Percentiles rank a stretch among this genome's conserved stretches.
Evolutionary conservation across 2,113 vertebrate genomes (phyloP).

Genomic region (Tragelaphus buxtoni): DNA sequence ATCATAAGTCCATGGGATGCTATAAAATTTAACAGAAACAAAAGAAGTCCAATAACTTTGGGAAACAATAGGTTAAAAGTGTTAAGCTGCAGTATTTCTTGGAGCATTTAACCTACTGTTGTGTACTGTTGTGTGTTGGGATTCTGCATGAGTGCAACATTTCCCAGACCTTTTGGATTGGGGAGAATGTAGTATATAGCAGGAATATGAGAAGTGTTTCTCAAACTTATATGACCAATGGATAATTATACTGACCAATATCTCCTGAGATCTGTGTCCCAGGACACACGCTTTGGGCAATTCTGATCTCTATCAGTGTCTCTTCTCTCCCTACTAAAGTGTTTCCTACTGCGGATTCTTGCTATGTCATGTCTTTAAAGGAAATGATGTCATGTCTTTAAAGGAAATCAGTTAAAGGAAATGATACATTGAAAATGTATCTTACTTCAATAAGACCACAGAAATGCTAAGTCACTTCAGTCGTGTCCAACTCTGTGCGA

Average conservation of each 20-base stretch:
- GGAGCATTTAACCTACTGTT: no score
- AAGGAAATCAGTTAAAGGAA: background rate
- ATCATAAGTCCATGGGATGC: background rate
- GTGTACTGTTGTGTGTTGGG: background rate
- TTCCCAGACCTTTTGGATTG: background rate
- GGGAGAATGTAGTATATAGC: accelerated
- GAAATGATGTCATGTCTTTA: constrained; percentile 8
- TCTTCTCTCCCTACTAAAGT: background rate
- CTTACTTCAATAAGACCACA: background rate
- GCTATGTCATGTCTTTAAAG: constrained; percentile 2
- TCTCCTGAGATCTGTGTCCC: background rate
- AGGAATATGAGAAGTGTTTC: background rate
- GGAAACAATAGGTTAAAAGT: background rate
- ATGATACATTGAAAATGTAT: constrained; percentile 8
- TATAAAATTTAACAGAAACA: background rate
- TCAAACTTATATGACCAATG: background rate
- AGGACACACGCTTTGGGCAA: background rate
- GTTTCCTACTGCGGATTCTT: background rate
- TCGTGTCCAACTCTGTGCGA: no score
- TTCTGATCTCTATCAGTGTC: background rate
- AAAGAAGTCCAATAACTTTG: background rate
- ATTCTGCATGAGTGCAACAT: background rate
- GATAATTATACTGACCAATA: background rate
- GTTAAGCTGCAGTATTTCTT: background rate
- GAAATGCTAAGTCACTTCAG: no score